Evolutionary conservation across 2,113 vertebrate species (phyloP).

Genomic region (Gobio gobio): DNA sequence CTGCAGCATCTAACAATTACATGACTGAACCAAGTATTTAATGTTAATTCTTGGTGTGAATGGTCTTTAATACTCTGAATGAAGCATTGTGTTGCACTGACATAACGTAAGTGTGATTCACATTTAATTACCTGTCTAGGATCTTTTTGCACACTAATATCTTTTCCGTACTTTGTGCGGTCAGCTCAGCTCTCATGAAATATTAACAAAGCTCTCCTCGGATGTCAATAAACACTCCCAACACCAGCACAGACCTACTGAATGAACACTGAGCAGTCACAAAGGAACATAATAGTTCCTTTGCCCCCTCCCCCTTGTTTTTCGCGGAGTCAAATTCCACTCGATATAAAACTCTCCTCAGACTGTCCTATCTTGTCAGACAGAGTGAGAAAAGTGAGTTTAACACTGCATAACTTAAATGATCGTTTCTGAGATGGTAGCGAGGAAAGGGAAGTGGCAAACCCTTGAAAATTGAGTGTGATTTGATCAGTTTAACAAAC

Average conservation of each 20-base stretch:
- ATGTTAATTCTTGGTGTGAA: neutral
- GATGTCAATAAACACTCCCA: conserved; percentile 26
- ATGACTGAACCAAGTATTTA: no score
- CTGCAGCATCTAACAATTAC: no score
- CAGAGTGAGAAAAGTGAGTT: neutral
- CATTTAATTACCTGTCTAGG: neutral
- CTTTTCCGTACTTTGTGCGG: conserved; percentile 5
- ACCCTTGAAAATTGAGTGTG: conserved; percentile 3
- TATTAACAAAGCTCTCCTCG: conserved; percentile 38
- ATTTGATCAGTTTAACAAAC: neutral
- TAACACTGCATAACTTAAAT: neutral
- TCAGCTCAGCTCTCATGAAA: conserved; percentile 22
- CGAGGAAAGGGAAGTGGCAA: neutral
- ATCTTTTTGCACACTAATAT: neutral
- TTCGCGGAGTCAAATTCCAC: neutral
- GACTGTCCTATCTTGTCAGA: neutral
- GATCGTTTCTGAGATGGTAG: neutral
- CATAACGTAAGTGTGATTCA: neutral
- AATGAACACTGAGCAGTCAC: conserved; percentile 34
- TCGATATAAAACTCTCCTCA: conserved; percentile 29
- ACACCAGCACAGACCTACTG: conserved; percentile 1
- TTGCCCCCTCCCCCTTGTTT: neutral
- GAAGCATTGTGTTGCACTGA: neutral
- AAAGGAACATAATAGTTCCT: conserved; percentile 7
- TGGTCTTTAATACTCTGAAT: neutral